Evolutionary conservation across 1,140 invertebrate genomes (phyloP).

Genomic region (Paraescarpia echinospica): DNA sequence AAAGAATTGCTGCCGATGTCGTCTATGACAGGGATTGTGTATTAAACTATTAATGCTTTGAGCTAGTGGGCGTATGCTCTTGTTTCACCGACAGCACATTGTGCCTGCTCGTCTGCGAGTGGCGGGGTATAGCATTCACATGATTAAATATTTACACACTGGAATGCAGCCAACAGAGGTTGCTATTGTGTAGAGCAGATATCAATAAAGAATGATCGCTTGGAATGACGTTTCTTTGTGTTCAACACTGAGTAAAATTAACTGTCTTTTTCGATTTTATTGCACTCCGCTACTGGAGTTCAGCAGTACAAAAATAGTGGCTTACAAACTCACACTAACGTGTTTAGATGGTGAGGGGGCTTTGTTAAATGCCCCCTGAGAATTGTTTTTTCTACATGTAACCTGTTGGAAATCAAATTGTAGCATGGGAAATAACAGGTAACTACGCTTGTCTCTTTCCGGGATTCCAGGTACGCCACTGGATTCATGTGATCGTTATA

Average conservation of each 20-base stretch:
- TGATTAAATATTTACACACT: background rate
- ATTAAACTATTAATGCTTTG: background rate
- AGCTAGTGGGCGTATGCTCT: too few species aligned
- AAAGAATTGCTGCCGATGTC: background rate
- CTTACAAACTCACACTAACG: background rate
- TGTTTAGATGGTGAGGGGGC: too few species aligned
- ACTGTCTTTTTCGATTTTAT: too few species aligned
- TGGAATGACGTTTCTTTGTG: background rate
- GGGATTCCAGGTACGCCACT: too few species aligned
- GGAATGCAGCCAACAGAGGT: background rate
- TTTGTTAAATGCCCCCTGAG: too few species aligned
- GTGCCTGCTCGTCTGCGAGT: background rate
- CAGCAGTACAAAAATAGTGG: background rate
- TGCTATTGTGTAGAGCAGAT: background rate
- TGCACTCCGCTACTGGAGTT: background rate
- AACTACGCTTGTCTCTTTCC: background rate
- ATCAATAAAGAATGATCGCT: background rate
- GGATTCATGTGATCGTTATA: too few species aligned
- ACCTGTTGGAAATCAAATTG: too few species aligned
- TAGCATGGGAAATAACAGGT: background rate
- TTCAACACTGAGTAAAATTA: background rate
- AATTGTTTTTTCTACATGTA: too few species aligned
- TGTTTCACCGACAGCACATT: background rate
- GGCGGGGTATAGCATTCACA: background rate
- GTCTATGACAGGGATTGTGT: background rate